Conservation (phyloP, 1,140 invertebrate genomes). For the Acromyrmex charruanus region DNA sequence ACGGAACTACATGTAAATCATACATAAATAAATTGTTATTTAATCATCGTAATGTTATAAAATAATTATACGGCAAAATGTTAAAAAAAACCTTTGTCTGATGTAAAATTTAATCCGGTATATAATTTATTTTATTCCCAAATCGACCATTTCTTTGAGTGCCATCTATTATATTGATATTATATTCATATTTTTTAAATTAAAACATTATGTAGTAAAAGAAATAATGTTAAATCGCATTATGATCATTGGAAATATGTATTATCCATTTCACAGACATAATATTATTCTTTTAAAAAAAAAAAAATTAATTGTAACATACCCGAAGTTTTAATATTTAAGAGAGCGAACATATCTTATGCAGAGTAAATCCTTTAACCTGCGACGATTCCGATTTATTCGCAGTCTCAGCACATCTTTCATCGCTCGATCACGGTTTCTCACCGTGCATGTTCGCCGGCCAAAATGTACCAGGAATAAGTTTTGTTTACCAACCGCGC, state of each 20-base stretch:
- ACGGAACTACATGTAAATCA: neutral
- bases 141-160: neutral
- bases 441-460: conserved; percentile 43
- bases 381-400: conserved; percentile 69
- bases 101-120: neutral
- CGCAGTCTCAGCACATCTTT: conserved; percentile 65
- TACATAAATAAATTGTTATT: neutral
- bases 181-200: neutral
- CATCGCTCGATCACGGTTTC: conserved; percentile 48
- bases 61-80: neutral
- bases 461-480: conserved; percentile 44
- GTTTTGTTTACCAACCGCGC: conserved; percentile 59
- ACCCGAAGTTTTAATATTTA: conserved; percentile 59
- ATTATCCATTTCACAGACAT: neutral
- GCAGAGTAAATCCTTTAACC: conserved; percentile 43
- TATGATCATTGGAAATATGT: neutral
- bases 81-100: neutral
- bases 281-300: neutral
- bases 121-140: neutral
- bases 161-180: neutral
- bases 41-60: neutral
- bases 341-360: conserved; percentile 62
- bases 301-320: neutral
- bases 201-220: neutral
- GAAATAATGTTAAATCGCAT: neutral